These are phyloP conservation scores for Gallinago nigripennis DNA, from an alignment of 2,797 vertebrate species.

Conservation along the genomic window DNA sequence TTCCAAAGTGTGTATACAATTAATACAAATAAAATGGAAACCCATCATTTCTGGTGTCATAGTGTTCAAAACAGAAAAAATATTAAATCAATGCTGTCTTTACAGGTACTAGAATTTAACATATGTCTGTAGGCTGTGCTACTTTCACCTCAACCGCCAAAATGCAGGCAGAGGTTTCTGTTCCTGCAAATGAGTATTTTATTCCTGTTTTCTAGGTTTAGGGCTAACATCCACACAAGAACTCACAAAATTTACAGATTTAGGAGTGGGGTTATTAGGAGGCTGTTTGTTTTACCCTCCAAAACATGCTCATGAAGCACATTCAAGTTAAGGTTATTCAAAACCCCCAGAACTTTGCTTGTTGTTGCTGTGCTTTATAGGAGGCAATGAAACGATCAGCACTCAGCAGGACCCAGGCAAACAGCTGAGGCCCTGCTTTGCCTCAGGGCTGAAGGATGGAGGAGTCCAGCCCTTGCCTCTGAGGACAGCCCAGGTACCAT, in stretches of 20 bases:
- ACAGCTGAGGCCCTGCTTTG: not conserved
- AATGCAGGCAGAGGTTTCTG: not conserved
- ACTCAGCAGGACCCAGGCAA: not conserved
- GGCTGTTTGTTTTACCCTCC: not conserved
- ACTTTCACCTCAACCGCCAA: conserved; percentile 13
- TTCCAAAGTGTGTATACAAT: conserved; percentile 67
- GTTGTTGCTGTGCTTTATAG: not conserved
- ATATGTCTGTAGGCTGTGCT: conserved; percentile 38
- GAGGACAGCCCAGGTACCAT: not conserved
- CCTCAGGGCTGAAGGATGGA: not conserved
- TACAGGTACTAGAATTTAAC: conserved; percentile 32
- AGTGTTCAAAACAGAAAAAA: conserved; percentile 26
- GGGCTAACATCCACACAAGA: not conserved
- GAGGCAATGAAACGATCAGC: not conserved
- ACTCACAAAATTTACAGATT: conserved; percentile 9
- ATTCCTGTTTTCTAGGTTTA: conserved; percentile 25
- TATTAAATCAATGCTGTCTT: conserved; percentile 8
- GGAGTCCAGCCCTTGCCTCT: not conserved
- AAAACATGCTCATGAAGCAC: not conserved
- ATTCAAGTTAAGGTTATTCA: not conserved
- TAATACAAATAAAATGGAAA: conserved; percentile 72
- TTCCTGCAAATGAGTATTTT: conserved; percentile 11
- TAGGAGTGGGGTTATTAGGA: not conserved
- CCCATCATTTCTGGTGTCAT: conserved; percentile 29
- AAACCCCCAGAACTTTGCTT: not conserved